Evolutionary conservation across 2,797 vertebrate species (phyloP).

Genomic region (Sitta carolinensis): DNA sequence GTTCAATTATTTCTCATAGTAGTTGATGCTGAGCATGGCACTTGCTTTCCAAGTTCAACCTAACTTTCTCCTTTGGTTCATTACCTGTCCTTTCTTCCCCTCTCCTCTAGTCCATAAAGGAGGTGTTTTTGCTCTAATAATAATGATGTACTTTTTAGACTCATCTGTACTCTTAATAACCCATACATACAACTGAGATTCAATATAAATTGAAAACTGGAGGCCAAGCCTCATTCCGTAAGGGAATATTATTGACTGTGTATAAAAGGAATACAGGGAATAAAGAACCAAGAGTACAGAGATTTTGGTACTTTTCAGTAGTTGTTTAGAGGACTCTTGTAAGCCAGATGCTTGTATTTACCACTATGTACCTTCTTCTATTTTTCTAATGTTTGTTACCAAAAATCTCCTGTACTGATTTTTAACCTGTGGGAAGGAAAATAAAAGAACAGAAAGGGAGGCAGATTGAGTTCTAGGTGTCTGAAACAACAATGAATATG

Average conservation of each 20-base stretch:
- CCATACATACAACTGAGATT: neutral
- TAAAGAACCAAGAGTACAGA: neutral
- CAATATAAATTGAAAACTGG: neutral
- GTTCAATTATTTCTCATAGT: neutral
- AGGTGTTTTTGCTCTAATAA: neutral
- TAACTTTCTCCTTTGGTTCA: neutral
- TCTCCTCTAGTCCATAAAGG: neutral
- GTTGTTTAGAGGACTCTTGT: neutral
- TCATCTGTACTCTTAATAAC: neutral
- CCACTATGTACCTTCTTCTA: neutral
- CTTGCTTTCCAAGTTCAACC: neutral
- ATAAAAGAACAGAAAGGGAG: neutral
- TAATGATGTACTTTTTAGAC: neutral
- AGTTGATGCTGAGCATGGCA: neutral
- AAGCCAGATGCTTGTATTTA: neutral
- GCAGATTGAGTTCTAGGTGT: neutral
- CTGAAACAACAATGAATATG: neutral
- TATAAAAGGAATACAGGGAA: neutral
- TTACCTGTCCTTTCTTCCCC: neutral
- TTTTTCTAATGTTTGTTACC: neutral
- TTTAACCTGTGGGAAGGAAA: neutral
- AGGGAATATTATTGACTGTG: neutral
- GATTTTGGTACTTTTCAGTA: neutral
- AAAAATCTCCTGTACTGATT: neutral
- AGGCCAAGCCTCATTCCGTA: neutral